Base-by-base conservation (phyloP, 2,113 vertebrate genomes). In the Cisticola juncidis region DNA sequence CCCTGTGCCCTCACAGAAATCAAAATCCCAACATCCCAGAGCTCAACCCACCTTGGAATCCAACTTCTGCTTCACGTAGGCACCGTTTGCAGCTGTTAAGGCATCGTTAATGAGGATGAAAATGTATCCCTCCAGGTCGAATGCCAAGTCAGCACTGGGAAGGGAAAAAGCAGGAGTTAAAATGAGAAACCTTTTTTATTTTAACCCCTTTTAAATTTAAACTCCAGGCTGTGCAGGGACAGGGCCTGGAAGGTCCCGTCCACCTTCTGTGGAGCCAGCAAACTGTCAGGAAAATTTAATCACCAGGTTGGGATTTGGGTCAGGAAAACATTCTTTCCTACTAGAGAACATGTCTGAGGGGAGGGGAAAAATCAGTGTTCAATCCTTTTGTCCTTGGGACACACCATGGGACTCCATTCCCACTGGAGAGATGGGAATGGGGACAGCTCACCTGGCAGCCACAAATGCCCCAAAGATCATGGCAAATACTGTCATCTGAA, bases 51-150 rank as follows among this genome's bases (percentile, higher is more conserved):
- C 99, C 98, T 99, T 99, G 6, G 99, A 99, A 86, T 99, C 99
- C 45, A 99, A 98, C 97, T 99, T 99, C 97, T 99, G 99, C 86
- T 99, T 99, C 65, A 99, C 98, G 1, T 99, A 99, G n/a, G 98
- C 99, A 17, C 99, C 99, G 33, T 98, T 99, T 93, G 99, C 99
- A 50, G 99, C 99, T 21, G 99, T 99, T 97, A 99, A 97, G 65
- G 99, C 96, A 65, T 99, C 99, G 31, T 99, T 99, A 45, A 99
- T 91, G 81, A 99, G 98, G 94, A 99, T 99, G 86, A 99, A 99
- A 44, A 98, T 60, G 69, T 99, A 99, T 73, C 99, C 99, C 91
- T 99, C 98, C 28, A 99, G 97, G 91, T 99, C 99, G 68, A 99
- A 99, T 2, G 99, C 98, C 95, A 99, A 94, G 95, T 99, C 99